A percentile compares a stretch with the other conserved stretches of the same genome.
phyloP scores from a whole-genome alignment of 2,113 vertebrate genomes.

The Nibea coibor region DNA sequence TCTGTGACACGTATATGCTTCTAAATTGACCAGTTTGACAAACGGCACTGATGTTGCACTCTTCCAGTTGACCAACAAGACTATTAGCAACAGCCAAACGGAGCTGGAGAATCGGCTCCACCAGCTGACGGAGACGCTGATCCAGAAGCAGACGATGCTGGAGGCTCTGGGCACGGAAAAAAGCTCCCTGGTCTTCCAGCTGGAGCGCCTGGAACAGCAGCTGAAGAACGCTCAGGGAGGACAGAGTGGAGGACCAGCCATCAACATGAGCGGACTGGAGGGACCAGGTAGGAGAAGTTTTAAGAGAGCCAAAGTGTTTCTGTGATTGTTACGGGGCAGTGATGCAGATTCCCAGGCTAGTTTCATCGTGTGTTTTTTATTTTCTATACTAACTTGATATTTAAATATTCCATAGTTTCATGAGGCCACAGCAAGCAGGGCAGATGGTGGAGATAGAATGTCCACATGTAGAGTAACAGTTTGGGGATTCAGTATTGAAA shows the following conservation, averaged over 20 bases:
- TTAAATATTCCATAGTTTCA: background rate
- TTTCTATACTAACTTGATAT: background rate
- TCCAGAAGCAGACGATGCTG: conserved; percentile 99
- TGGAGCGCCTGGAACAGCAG: conserved; percentile 94
- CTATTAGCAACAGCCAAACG: conserved; percentile 91
- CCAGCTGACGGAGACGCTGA: conserved; percentile 97
- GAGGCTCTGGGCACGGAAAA: conserved; percentile 97
- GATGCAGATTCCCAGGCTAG: background rate
- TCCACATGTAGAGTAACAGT: background rate
- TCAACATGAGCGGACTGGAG: conserved; percentile 91
- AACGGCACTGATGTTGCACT: background rate
- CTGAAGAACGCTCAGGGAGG: conserved; percentile 87
- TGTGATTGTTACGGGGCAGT: background rate
- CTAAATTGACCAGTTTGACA: background rate
- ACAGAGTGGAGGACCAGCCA: conserved; percentile 83
- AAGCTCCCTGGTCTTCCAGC: conserved; percentile 93
- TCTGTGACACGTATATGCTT: background rate
- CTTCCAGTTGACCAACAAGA: conserved; percentile 93
- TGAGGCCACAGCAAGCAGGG: background rate
- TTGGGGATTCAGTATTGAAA: background rate
- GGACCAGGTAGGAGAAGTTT: conserved; percentile 75
- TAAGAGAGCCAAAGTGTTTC: background rate
- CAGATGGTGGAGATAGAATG: background rate
- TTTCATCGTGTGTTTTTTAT: background rate
- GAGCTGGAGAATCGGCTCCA: conserved; percentile 96